Conservation (phyloP, 2,113 vertebrate species). For the Menidia beryllina region DNA sequence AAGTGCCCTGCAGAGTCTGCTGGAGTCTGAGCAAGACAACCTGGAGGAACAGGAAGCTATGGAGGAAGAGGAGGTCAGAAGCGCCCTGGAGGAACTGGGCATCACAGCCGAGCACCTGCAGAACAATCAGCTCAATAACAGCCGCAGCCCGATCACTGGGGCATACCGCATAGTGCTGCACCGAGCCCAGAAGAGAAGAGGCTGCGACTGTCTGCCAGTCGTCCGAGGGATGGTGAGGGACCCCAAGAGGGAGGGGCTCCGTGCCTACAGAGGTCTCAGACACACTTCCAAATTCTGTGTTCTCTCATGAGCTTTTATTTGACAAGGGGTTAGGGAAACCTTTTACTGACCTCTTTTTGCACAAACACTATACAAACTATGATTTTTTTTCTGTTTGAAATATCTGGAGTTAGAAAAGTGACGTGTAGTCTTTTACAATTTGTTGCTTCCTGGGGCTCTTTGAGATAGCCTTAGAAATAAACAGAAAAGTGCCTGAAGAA, state of each 20-base stretch:
- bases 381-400: constrained; percentile 3
- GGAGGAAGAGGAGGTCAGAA: constrained; percentile 85
- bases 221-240: constrained; percentile 85
- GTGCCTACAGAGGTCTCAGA: constrained; percentile 83
- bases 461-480: neutral
- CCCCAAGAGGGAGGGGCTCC: constrained; percentile 80
- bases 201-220: constrained; percentile 83
- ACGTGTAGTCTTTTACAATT: constrained; percentile 7
- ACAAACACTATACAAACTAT: neutral
- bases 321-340: neutral
- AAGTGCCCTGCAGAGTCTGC: constrained; percentile 80
- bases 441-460: neutral
- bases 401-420: neutral
- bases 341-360: constrained; percentile 14
- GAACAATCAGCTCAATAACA: constrained; percentile 81
- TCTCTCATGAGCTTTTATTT: constrained; percentile 82
- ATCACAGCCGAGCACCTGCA: constrained; percentile 86
- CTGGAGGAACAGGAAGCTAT: constrained; percentile 85
- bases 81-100: constrained; percentile 85
- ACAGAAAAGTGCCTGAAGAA: constrained; percentile 62
- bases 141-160: constrained; percentile 87
- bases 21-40: constrained; percentile 62
- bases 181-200: constrained; percentile 84
- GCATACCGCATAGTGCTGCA: constrained; percentile 92
- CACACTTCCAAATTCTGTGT: constrained; percentile 93